phyloP scores from a whole-genome alignment of 23 tunicate genomes.

The Halocynthia roretzi region DNA sequence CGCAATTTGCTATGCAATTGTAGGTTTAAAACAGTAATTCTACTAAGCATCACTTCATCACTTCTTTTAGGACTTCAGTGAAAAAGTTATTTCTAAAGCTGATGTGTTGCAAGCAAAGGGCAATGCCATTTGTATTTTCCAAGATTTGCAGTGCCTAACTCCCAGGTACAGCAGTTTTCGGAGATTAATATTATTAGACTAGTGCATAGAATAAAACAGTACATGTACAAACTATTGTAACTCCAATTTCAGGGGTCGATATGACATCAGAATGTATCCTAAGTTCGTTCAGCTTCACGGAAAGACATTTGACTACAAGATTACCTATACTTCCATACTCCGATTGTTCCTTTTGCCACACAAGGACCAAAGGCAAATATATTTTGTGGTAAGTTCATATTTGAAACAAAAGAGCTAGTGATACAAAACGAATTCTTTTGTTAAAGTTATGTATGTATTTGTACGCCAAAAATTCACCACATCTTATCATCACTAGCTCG shows the following conservation, averaged over 20 bases:
- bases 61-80: constrained; percentile 66
- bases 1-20: not conserved
- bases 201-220: not conserved
- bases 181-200: not conserved
- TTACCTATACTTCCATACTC: constrained; percentile 93
- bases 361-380: constrained; percentile 94
- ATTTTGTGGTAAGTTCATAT: constrained; percentile 69
- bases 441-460: not conserved
- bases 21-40: not conserved
- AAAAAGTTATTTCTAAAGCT: constrained; percentile 81
- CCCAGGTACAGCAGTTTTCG: constrained; percentile 45
- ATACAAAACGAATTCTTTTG: not conserved
- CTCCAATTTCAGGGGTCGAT: constrained; percentile 71
- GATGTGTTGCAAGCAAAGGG: constrained; percentile 96
- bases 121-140: constrained; percentile 81
- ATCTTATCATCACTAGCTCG: not conserved
- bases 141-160: constrained; percentile 91
- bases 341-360: constrained; percentile 89
- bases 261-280: constrained; percentile 93
- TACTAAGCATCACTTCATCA: not conserved
- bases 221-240: no score
- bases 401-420: no score
- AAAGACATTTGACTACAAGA: constrained; percentile 93
- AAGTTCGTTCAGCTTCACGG: constrained; percentile 98
- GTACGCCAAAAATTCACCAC: not conserved